A percentile compares a stretch with the other conserved stretches of the same genome.
Evolutionary conservation across 2,113 vertebrate species (phyloP).

Genomic region (Miniopterus natalensis): DNA sequence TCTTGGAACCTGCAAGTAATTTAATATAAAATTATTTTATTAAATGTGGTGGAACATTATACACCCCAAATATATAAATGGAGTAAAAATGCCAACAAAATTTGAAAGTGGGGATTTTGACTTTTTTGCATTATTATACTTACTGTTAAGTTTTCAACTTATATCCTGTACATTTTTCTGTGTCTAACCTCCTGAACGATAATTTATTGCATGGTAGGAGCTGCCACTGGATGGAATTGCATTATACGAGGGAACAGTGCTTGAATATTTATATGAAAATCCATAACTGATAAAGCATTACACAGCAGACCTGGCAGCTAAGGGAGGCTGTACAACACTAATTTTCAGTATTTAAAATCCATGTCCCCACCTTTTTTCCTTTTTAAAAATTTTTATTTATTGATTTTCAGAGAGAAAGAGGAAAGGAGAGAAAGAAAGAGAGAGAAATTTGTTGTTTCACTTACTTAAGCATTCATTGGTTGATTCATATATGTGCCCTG

Average conservation of each 20-base stretch:
- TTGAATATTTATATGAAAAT: conserved; percentile 34
- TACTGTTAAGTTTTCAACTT: not conserved
- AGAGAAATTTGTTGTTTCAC: too few relatives aligned
- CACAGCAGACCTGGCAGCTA: not conserved
- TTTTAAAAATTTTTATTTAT: too few relatives aligned
- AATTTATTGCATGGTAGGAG: not conserved
- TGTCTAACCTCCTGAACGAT: not conserved
- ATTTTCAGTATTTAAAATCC: not conserved
- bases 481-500: too few relatives aligned
- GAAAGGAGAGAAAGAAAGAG: too few relatives aligned
- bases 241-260: not conserved
- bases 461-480: too few relatives aligned
- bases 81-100: not conserved
- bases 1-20: not conserved
- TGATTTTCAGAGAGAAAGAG: too few relatives aligned
- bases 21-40: not conserved
- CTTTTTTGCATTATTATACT: not conserved
- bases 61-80: not conserved
- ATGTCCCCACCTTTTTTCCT: not conserved
- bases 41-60: not conserved
- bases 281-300: not conserved
- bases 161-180: not conserved
- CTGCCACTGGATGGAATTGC: not conserved
- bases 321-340: not conserved
- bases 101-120: conserved; percentile 19